Base-by-base conservation (phyloP, 2,888 invertebrate species). In the Dicycla oo region DNA sequence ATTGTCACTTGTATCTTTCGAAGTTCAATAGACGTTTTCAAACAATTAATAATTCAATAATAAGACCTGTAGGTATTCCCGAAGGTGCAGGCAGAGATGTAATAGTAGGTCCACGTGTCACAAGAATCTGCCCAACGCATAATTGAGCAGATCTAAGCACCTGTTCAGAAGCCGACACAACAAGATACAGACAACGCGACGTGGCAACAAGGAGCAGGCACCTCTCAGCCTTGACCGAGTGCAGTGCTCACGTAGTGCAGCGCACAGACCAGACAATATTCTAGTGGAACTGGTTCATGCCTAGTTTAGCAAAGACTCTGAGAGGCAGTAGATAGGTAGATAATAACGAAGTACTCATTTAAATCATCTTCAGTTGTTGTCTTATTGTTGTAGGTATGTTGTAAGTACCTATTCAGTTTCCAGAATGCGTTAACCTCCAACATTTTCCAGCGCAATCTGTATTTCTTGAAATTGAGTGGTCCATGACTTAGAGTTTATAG, bases 211-310 rank as follows among this genome's bases (percentile, higher is more conserved):
- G 63, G 70, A 73, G 79, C 73, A 70, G 51, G 26, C 79, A 53
- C 79, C 70, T 53, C 68, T 65, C 83, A 86, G 80, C 86, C 86
- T 86, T 84, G 86, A 86, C 85, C 86, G 86, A 86, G 80, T 82
- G 80, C 80, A 82, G 61, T 43, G 58, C 70, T 65, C 54, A 82
- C 69, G 47, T 71, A 71, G 57, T 70, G 70, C 69, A 63, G 13
- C 54, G 51, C 73, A 68, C 8, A 67, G 67, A 64, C 38, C 30
- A 78, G 5, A 5, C 23, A 5, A 30, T 2, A 1, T 11, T 10
- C 20, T 18, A 10, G 0, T 0, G 4, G 2, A 0, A 7, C 34
- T 23, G 45, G 43, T 60, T 56, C 8, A 13, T 81, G 82, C 81
- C 77, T 71, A 65, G 30, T 34, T 11, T 6, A 3, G 18, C 0